Base-by-base conservation (phyloP, 2,888 invertebrate genomes). In the Hirtodrosophila duncani region DNA sequence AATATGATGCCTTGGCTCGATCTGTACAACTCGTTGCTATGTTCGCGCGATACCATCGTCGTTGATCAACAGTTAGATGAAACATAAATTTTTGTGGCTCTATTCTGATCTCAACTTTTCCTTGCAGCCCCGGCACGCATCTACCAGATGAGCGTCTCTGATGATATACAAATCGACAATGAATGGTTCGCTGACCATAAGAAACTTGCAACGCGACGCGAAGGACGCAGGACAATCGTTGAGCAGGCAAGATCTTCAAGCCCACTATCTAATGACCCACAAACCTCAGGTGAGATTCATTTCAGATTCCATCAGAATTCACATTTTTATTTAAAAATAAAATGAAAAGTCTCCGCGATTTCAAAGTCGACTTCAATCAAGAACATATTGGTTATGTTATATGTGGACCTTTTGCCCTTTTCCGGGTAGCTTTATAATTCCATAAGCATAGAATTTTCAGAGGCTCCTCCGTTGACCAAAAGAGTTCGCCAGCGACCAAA, bases 121-220 rank as follows among this genome's bases (percentile, higher is more conserved):
- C 11, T 30, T 21, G 0, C 20, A 85, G 85, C 84, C 10, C 84
- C 85, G 8, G 83, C 86, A 1, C 62, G 65, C 20, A 83, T 86
- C 2, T 34, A 77, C 24, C 65, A 75, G 31, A 56, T 85, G 44
- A 71, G 52, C 16, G 66, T 86, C 1, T 57, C 70, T 0, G 80
- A 68, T 0, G 69, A 82, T 14, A 44, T 84, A 2, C 18, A 64
- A n/a, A 48, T 84, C 4, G 61, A 45, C 2, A 68, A 57, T 85
- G 1, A 80, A 81, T 8, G 85, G 85, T 1, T 74, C 82, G 0
- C 48, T 85, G 24, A 81, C 77, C 1, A 44, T 85, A 0, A 60
- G 53, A 3, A 81, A 80, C 52, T 17, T 85, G 4, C 48, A 38
- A 1, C 27, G 60, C 0, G 79, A 83, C 21, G 57, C 65, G 0